A percentile compares a stretch with the other conserved stretches of the same genome.
Conservation (phyloP, 2,113 vertebrate species). For the Hyaena hyaena region DNA sequence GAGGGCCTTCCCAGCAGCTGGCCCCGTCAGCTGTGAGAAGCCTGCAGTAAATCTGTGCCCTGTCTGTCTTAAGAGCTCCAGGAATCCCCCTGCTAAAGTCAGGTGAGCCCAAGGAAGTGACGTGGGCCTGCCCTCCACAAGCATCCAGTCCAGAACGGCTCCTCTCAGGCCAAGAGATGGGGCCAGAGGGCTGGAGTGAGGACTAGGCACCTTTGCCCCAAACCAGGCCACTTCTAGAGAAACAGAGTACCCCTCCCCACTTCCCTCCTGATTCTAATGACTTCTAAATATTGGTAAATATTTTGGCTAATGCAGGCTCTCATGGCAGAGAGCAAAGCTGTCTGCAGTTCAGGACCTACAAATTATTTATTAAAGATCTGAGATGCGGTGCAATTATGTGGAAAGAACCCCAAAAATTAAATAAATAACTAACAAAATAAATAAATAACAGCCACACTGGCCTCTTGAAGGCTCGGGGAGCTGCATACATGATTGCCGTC, state of each 20-base stretch:
- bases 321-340: constrained; percentile 84
- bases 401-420: constrained; percentile 90
- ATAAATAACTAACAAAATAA: constrained; percentile 87
- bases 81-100: too few species aligned
- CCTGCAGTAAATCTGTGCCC: neutral
- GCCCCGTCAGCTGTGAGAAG: fast-evolving
- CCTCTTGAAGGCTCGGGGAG: constrained; percentile 93
- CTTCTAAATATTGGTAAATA: constrained; percentile 87
- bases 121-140: fast-evolving
- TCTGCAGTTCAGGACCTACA: constrained; percentile 88
- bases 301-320: constrained; percentile 91
- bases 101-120: neutral
- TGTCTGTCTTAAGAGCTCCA: neutral
- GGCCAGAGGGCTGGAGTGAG: neutral
- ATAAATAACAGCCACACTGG: constrained; percentile 85
- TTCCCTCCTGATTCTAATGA: constrained; percentile 65
- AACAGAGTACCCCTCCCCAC: constrained; percentile 31
- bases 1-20: neutral
- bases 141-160: neutral
- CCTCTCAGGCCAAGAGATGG: neutral
- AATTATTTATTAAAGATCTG: constrained; percentile 93
- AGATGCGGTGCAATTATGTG: constrained; percentile 90
- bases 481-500: constrained; percentile 98
- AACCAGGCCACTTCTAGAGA: neutral
- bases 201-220: neutral